A percentile compares a stretch with the other conserved stretches of the same genome.
These are phyloP conservation scores for Clepsis dumicolana DNA, from an alignment of 2,888 invertebrate species.

Conservation along the genomic window DNA sequence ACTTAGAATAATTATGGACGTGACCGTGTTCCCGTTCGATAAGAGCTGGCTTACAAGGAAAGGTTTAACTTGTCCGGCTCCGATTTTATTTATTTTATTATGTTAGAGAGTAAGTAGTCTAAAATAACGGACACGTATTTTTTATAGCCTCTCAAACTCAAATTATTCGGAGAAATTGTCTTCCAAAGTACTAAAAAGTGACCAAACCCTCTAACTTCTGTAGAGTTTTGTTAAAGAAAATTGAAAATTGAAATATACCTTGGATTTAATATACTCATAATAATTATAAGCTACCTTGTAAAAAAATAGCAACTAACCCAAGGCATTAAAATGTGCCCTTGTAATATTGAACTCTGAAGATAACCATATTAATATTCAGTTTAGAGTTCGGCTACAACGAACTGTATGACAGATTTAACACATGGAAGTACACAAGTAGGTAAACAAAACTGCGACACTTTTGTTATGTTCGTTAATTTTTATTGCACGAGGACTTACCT, in stretches of 20 bases:
- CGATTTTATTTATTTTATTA: no score
- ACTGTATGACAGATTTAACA: not conserved
- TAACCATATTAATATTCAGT: constrained; percentile 28
- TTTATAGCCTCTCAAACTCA: no score
- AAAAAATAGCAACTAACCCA: constrained; percentile 22
- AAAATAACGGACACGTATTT: no score
- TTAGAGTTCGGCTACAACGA: constrained; percentile 2
- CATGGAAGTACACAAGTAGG: not conserved
- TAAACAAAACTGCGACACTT: not conserved
- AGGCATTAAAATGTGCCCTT: constrained; percentile 24
- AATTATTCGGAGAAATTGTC: no score
- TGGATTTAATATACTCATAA: no score
- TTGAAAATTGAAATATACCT: no score
- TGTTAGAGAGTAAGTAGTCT: no score
- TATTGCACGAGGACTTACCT: constrained; percentile 81
- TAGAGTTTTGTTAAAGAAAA: no score
- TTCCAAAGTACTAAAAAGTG: no score
- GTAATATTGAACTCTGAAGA: constrained; percentile 8
- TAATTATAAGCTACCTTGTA: no score
- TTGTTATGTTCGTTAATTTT: not conserved
- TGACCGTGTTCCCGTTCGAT: constrained; percentile 38
- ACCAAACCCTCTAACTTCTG: no score
- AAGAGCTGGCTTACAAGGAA: constrained; percentile 14
- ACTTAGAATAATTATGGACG: constrained; percentile 37
- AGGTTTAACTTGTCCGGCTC: no score